Evolutionary conservation across 2,888 invertebrate species (phyloP).

Genomic region (Agriopis marginaria): DNA sequence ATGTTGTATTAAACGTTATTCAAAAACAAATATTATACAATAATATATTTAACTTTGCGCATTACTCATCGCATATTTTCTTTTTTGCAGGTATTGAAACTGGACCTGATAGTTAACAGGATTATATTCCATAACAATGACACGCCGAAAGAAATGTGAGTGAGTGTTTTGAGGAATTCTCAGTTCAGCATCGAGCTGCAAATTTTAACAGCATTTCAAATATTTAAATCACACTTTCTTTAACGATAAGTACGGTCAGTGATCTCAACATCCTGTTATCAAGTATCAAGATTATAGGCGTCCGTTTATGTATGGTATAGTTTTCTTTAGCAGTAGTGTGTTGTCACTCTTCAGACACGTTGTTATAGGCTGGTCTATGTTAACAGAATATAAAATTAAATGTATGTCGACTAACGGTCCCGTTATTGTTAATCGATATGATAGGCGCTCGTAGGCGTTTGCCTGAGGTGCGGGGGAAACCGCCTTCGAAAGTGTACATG

Average conservation of each 20-base stretch:
- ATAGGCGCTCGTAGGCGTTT: conserved; percentile 58
- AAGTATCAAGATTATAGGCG: conserved; percentile 42
- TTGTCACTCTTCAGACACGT: conserved; percentile 38
- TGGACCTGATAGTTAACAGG: conserved; percentile 56
- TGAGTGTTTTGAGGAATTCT: conserved; percentile 47
- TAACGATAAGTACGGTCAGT: conserved; percentile 53
- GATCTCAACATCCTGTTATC: conserved; percentile 51
- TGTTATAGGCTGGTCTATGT: conserved; percentile 49
- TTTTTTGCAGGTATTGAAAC: conserved; percentile 71
- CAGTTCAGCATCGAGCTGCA: conserved; percentile 35
- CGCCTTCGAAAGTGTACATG: conserved; percentile 72
- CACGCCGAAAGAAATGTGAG: conserved; percentile 57
- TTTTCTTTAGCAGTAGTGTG: conserved; percentile 35
- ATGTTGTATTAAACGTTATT: conserved; percentile 41
- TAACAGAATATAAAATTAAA: conserved; percentile 59
- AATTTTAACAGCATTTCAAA: conserved; percentile 12
- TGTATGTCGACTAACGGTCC: conserved; percentile 67
- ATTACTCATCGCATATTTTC: conserved; percentile 46
- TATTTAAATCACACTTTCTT: conserved; percentile 35
- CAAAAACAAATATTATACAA: conserved; percentile 29
- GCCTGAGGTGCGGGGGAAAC: conserved; percentile 63
- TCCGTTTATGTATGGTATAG: conserved; percentile 3
- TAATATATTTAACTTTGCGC: conserved; percentile 29
- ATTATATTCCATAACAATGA: conserved; percentile 55
- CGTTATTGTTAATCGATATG: conserved; percentile 74